phyloP scores from a whole-genome alignment of 2,888 invertebrate genomes.

The Pollenia labialis region DNA sequence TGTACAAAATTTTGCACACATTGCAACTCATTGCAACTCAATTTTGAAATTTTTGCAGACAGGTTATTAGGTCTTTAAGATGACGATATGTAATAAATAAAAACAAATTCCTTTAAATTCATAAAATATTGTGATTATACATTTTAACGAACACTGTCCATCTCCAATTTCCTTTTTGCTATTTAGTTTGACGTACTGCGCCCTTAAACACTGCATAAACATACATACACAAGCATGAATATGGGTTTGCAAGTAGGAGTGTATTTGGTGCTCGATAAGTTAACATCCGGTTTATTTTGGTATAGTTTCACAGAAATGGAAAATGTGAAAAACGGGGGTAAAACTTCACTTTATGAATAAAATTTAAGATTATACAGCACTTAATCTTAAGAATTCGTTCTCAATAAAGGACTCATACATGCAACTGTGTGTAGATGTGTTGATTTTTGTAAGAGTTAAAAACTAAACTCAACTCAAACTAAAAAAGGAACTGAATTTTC shows the following conservation, averaged over 20 bases:
- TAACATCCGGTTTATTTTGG: conserved; percentile 36
- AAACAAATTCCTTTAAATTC: not conserved
- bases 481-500: conserved; percentile 34
- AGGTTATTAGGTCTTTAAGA: too few species aligned
- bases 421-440: not conserved
- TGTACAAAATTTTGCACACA: too few species aligned
- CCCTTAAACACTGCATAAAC: not conserved
- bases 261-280: conserved; percentile 35
- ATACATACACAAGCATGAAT: not conserved
- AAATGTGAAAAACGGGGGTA: conserved; percentile 16
- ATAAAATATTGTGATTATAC: conserved; percentile 1
- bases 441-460: not conserved
- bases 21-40: too few species aligned
- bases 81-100: too few species aligned
- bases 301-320: conserved; percentile 15
- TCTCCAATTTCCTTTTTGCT: not conserved
- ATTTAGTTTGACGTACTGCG: not conserved
- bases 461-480: conserved; percentile 28
- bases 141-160: not conserved
- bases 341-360: conserved; percentile 50
- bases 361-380: conserved; percentile 52
- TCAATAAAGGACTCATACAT: conserved; percentile 2
- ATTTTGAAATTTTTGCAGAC: too few species aligned
- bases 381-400: conserved; percentile 42
- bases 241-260: not conserved